Base-by-base conservation (phyloP, 2,797 vertebrate genomes). In the Tapera naevia region DNA sequence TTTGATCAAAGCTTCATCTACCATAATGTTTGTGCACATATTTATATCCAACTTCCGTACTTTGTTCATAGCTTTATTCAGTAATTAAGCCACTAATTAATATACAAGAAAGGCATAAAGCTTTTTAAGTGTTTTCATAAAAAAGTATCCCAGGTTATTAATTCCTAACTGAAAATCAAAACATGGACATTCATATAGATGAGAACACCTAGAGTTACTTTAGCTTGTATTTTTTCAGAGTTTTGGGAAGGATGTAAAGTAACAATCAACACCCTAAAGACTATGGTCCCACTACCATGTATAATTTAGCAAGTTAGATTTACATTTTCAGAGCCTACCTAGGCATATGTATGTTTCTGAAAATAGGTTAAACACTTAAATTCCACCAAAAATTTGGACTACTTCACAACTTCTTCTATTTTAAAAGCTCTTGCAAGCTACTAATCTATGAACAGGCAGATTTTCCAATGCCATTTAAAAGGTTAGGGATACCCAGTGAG, bases 291-390 rank as follows among this genome's bases (percentile, higher is more conserved):
- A 37, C 33, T 71, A 60, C 6, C 10, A 54, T 16, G 60, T n/a
- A 24, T 35, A 57, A 73, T 54, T 73, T 61, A 80, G 8, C 28
- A 73, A 25, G 9, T 18, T 82, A 32, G 32, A 37, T 60, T n/a
- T 62, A 57, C 8, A 35, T 80, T 70, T 84, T 70, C 33, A 45
- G 43, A 81, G 33, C 28, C 65, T 54, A 53, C 3, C 10, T 8
- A 76, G 58, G 10, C 23, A 46, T 17, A 43, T 0, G 0, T 5
- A 41, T 23, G 11, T 6, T 18, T 74, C 53, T 53, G 41, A 57
- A 81, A 71, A 80, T 46, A 46, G 45, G 45, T 8, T 30, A 66
- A 79, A 45, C 25, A 58, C 19, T 37, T 67, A 27, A 43, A 89
- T 76, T 57, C 41, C 27, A 57, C 8, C 27, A 53, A 24, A 30